These are phyloP conservation scores for Poecilia picta DNA, from an alignment of 2,797 vertebrate genomes.

Conservation along the genomic window DNA sequence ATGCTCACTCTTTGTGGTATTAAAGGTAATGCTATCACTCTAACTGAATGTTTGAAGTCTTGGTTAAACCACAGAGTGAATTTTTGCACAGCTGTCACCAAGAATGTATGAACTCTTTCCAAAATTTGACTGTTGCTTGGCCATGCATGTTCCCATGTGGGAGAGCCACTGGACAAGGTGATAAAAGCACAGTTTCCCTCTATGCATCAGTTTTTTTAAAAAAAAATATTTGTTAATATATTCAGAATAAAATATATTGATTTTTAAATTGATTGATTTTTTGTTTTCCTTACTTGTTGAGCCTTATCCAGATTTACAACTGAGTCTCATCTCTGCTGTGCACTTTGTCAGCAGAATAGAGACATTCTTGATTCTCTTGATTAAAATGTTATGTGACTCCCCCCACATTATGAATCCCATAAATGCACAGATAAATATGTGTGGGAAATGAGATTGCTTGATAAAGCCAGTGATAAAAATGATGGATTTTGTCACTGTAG, in stretches of 20 bases:
- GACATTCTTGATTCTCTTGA: no score
- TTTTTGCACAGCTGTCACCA: neutral
- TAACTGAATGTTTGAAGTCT: slow-evolving; percentile 4
- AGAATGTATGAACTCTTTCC: neutral
- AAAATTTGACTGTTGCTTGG: neutral
- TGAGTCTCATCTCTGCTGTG: no score
- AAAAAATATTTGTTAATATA: neutral
- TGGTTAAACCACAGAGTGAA: slow-evolving; percentile 7
- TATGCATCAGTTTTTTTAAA: neutral
- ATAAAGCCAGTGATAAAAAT: no score
- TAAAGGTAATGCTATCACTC: neutral
- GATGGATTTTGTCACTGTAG: no score
- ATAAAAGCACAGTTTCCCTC: neutral
- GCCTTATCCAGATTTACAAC: no score
- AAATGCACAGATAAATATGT: no score
- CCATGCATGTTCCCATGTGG: neutral
- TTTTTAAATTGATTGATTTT: no score
- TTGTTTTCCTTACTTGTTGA: neutral
- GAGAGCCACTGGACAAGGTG: neutral
- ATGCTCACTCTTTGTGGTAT: slow-evolving; percentile 8
- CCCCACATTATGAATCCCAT: no score
- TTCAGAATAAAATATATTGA: no score
- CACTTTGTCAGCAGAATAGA: no score
- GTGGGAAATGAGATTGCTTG: no score
- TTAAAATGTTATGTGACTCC: no score